A percentile compares a stretch with the other conserved stretches of the same genome.
Evolutionary conservation across 2,797 vertebrate species (phyloP).

Genomic region (Argya squamiceps): DNA sequence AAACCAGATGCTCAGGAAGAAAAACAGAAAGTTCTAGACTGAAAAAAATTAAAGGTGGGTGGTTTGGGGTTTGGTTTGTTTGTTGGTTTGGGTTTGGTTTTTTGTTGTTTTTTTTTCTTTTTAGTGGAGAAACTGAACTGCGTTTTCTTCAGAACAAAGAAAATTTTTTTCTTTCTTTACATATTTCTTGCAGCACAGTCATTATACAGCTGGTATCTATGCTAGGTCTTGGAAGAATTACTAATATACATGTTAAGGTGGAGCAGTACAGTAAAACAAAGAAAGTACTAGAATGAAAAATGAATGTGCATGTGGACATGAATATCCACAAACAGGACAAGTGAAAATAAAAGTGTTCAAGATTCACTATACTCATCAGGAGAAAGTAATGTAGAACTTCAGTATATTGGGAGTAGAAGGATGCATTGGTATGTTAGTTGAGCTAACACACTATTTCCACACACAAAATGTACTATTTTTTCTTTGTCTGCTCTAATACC

Average conservation of each 20-base stretch:
- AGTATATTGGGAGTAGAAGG: fast-evolving
- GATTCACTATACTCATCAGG: not conserved
- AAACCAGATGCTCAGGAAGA: not conserved
- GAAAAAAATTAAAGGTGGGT: not conserved
- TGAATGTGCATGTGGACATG: not conserved
- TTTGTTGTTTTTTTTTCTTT: fast-evolving
- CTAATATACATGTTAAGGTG: not conserved
- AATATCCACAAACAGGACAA: not conserved
- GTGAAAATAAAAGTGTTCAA: not conserved
- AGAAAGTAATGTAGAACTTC: not conserved
- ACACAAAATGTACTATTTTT: not conserved
- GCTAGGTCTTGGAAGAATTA: not conserved
- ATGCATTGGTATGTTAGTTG: not conserved
- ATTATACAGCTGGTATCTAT: not conserved
- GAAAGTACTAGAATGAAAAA: not conserved
- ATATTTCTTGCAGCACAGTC: not conserved
- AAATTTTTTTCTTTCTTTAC: not conserved
- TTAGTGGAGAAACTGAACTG: not conserved
- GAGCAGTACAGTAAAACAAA: not conserved
- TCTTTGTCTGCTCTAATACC: not conserved
- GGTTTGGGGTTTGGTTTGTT: not conserved
- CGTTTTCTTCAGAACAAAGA: not conserved
- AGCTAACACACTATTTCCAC: not conserved
- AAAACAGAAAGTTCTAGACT: not conserved
- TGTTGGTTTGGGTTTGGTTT: not conserved